Percentiles rank a stretch among this genome's conserved stretches.
Evolutionary conservation across 2,888 invertebrate species (phyloP).

Genomic region (Tenthredo livida): DNA sequence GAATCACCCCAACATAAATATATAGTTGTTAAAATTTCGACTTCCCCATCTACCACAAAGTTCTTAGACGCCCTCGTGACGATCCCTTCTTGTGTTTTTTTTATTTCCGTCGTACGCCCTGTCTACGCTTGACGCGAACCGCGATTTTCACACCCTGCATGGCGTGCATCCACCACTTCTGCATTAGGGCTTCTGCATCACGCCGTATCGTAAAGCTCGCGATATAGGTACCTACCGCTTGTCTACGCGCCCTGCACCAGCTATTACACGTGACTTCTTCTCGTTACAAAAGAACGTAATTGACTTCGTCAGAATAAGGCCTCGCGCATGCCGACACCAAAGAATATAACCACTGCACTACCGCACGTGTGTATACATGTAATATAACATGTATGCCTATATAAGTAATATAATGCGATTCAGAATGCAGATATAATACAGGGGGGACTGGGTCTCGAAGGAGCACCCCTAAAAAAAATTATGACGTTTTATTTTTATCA

Average conservation of each 20-base stretch:
- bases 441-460: not conserved
- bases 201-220: not conserved
- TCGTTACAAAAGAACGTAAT: slow-evolving; percentile 70
- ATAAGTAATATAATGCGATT: not conserved
- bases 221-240: not conserved
- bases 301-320: slow-evolving; percentile 71
- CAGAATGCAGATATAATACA: not conserved
- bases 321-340: not conserved
- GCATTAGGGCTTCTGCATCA: slow-evolving; percentile 29
- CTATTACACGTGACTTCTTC: slow-evolving; percentile 53
- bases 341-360: not conserved
- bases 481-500: no score
- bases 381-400: not conserved
- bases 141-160: not conserved
- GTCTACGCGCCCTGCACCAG: slow-evolving; percentile 12
- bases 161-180: slow-evolving; percentile 20
- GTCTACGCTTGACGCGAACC: not conserved
- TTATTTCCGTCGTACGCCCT: not conserved
- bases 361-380: not conserved
- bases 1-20: no score
- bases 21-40: no score
- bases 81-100: not conserved
- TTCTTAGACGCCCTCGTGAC: slow-evolving; percentile 45
- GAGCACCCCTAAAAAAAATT: no score
- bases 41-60: not conserved